Conservation (phyloP, 2,888 invertebrate genomes). For the Chorisops tibialis region DNA sequence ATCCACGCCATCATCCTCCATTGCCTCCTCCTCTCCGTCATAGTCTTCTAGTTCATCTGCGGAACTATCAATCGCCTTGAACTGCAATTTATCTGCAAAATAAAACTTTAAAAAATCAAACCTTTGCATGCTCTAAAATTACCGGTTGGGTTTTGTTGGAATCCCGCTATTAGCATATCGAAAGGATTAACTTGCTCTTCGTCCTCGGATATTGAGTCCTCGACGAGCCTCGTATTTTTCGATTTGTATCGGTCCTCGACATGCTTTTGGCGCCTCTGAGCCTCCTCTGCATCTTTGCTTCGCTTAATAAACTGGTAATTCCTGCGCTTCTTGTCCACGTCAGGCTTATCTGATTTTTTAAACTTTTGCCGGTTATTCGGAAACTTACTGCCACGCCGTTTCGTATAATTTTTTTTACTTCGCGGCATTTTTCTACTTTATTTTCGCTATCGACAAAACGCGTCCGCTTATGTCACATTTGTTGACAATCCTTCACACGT, state of each 20-base stretch:
- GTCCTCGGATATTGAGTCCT: conserved; percentile 12
- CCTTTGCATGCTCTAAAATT: not conserved
- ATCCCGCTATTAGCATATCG: conserved; percentile 56
- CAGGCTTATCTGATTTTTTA: not conserved
- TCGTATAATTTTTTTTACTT: not conserved
- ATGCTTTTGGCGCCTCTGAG: conserved; percentile 38
- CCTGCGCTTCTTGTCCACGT: conserved; percentile 33
- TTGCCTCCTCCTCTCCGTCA: conserved; percentile 25
- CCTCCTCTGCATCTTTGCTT: conserved; percentile 45
- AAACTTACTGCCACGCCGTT: conserved; percentile 1
- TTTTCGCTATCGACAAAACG: not conserved
- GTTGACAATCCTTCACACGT: too few relatives aligned
- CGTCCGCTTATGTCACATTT: too few relatives aligned
- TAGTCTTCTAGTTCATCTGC: conserved; percentile 26
- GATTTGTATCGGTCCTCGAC: conserved; percentile 35
- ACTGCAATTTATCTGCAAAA: not conserved
- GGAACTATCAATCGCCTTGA: conserved; percentile 35
- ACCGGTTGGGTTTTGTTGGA: conserved; percentile 39
- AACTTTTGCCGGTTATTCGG: not conserved
- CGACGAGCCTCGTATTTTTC: conserved; percentile 7
- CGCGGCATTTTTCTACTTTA: conserved; percentile 2
- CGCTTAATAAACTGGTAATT: conserved; percentile 44
- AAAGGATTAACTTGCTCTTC: conserved; percentile 56
- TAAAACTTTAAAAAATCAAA: not conserved
- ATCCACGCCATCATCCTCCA: conserved; percentile 32